Base-by-base conservation (phyloP, 2,113 vertebrate species). In the Oreamnos americanus region DNA sequence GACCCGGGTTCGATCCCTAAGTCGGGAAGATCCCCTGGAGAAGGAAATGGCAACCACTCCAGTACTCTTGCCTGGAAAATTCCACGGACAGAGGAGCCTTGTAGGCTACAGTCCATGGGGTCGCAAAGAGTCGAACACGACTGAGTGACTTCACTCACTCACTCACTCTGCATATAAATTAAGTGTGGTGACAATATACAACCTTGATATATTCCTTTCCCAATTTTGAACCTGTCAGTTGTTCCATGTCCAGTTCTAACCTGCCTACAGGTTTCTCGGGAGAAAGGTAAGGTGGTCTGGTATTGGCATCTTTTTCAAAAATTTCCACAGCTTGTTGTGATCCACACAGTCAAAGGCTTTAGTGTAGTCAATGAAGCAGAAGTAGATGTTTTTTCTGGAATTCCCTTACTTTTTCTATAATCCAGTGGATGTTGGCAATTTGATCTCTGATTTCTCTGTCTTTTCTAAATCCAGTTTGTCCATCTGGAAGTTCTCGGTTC, bases 61-160 rank as follows among this genome's bases (percentile, higher is more conserved):
- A 60, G 58, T 60, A 60, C 58, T 60, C 58, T 60, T 60, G 58
- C 12, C 58, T 30, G 58, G 58, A 30, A 30, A 30, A 30, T 30
- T 60, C 26, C 28, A 60, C 1, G 5, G 26, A 30, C 58, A 60
- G 28, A 30, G 28, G 58, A 60, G 58, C 12, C 58, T 30, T 60
- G 58, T 60, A 60, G 58, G 26, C 58, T 60, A 60, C 58, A 60
- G 12, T 30, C 58, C 58, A 60, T 60, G 28, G 5, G 28, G 13
- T 60, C 1, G 2, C 5, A 60, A 60, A 60, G 58, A 60, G 58
- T 14, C 1, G 0, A 13, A 30, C 5, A 60, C 0, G 12, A 60
- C 26, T 60, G 58, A 60, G 11, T 1, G 58, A 60, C 58, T 60
- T 60, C 26, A 60, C 26, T 60, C 58, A 60, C 26, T 60, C 58